These are phyloP conservation scores for Telmatochromis bifrenatus DNA, from an alignment of 2,113 vertebrate species.

Conservation along the genomic window DNA sequence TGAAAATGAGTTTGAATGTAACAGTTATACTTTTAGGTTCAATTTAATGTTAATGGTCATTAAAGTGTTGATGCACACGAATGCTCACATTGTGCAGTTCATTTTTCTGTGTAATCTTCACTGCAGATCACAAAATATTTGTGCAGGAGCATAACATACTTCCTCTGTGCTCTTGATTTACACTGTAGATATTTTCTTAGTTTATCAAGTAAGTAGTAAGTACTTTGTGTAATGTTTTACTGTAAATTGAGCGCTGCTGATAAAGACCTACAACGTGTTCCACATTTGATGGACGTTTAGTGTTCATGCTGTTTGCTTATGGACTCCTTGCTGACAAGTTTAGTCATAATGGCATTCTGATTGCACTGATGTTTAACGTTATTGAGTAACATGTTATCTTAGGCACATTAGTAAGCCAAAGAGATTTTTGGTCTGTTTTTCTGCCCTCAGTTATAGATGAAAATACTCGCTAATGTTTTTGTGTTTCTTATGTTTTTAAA, in stretches of 20 bases:
- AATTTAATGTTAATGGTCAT: background rate
- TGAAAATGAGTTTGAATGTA: background rate
- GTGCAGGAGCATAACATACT: background rate
- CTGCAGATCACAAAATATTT: background rate
- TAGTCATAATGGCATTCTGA: background rate
- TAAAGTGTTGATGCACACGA: background rate
- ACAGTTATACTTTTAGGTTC: background rate
- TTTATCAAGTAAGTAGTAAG: background rate
- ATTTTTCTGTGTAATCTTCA: background rate
- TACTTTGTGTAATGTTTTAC: background rate
- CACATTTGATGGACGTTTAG: background rate
- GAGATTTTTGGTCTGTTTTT: background rate
- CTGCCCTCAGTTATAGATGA: background rate
- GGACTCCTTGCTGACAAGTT: background rate
- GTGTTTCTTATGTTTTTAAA: background rate
- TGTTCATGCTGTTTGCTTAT: background rate
- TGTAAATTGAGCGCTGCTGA: background rate
- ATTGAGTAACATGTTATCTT: background rate
- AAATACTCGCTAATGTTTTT: background rate
- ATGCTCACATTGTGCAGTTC: background rate
- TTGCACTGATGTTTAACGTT: background rate
- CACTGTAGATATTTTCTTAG: background rate
- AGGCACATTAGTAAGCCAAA: background rate
- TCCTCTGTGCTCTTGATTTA: background rate
- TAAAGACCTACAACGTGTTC: background rate